phyloP scores from a whole-genome alignment of 1,140 invertebrate species.

The Bombus cullumanus region DNA sequence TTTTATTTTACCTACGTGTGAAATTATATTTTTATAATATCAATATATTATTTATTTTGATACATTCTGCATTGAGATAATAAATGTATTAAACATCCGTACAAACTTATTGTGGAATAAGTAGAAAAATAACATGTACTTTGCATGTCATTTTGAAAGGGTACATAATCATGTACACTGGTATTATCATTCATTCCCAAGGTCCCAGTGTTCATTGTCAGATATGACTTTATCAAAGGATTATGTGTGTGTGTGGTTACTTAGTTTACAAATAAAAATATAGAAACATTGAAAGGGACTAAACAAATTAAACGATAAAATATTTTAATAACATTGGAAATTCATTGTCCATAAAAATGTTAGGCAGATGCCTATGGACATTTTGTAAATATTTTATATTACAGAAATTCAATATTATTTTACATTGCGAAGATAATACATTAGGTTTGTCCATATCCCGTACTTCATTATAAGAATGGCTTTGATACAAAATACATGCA shows the following conservation, averaged over 20 bases:
- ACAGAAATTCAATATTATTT: conserved; percentile 59
- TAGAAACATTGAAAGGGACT: conserved; percentile 54
- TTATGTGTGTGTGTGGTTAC: conserved; percentile 27
- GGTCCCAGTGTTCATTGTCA: conserved; percentile 51
- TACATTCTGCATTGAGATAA: conserved; percentile 40
- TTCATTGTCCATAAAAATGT: conserved; percentile 58
- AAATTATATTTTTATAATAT: conserved; percentile 28
- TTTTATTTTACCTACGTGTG: conserved; percentile 40
- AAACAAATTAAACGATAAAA: conserved; percentile 67
- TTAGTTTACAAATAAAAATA: conserved; percentile 57
- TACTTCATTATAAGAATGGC: conserved; percentile 62
- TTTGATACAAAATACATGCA: conserved; percentile 53
- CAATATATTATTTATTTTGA: conserved; percentile 45
- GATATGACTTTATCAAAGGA: conserved; percentile 53
- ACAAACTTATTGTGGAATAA: conserved; percentile 60
- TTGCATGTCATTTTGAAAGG: conserved; percentile 39
- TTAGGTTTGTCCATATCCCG: conserved; percentile 32
- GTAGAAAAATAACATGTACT: conserved; percentile 63
- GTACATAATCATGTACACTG: conserved; percentile 46
- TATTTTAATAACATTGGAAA: conserved; percentile 68
- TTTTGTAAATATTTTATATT: conserved; percentile 64
- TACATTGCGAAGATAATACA: conserved; percentile 58
- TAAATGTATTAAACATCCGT: conserved; percentile 38
- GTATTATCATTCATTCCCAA: conserved; percentile 57
- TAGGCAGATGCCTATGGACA: conserved; percentile 33